Base-by-base conservation (phyloP, 2,888 invertebrate species). In the Aphodius granarius region DNA sequence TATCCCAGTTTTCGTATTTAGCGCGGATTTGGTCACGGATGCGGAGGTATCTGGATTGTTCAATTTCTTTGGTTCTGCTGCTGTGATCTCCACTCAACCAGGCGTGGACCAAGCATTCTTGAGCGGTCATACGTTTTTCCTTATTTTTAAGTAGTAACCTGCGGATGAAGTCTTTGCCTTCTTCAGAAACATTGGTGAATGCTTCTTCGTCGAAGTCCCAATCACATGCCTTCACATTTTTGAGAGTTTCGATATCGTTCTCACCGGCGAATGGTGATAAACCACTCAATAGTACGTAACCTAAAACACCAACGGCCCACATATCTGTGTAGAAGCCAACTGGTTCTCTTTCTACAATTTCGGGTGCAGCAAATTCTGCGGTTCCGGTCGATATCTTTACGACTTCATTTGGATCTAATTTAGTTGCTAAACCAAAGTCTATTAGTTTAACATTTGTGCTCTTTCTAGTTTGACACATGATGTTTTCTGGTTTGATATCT, bases 291-390 rank as follows among this genome's bases (percentile, higher is more conserved):
- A 99, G 90, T 64, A 99, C 98, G 86, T 99, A 99, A 16, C 96
- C 94, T n/a, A 99, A 90, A 0, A 99, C 99, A 84, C 99, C 99
- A 43, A 98, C 95, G 62, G 99, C 98, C 99, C 99, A 99, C 99
- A 99, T 99, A 86, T 99, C 99, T 0, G 99, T 99, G 89, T 99
- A 99, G 90, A 99, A 99, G 74, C 99, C 99, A 78, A 99, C 99
- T 0, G 99, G 97, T 87, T 99, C 98, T 16, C 98, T 91, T 84
- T 99, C 98, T 0, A 98, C 99, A 78, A 99, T 98, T 90, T 99
- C 99, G 0, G 99, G 99, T 65, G 99, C 98, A 0, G 99, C 99
- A 88, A 99, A 99, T 88, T 99, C 99, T 0, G 99, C 99, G 0
- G 99, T 99, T 76, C 99, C 99, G 0, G 99, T 99, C 2, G 98